Percentiles rank a stretch among this genome's conserved stretches.
Conservation (phyloP, 2,113 vertebrate genomes). For the Pelusios castaneus region DNA sequence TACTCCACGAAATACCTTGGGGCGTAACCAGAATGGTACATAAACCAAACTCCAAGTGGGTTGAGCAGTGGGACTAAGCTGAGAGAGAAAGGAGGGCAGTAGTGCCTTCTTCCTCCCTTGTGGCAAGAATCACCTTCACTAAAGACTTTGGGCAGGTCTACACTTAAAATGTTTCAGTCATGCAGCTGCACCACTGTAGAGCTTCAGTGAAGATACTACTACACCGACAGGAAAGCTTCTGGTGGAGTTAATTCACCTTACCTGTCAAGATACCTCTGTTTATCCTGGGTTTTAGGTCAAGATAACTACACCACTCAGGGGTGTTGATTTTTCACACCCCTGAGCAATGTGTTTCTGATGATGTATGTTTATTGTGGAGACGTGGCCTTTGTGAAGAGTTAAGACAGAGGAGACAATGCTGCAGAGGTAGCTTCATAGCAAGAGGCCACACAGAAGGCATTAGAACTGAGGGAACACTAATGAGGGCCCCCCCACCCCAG, state of each 20-base stretch:
- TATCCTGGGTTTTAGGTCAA: not conserved
- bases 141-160: not conserved
- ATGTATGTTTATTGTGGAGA: not conserved
- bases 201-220: not conserved
- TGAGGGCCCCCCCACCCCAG: not conserved
- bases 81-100: not conserved
- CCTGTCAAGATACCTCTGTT: not conserved
- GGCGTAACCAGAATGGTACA: not conserved
- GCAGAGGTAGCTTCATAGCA: no score
- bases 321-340: not conserved
- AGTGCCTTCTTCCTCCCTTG: not conserved
- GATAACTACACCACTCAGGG: not conserved
- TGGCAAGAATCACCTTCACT: not conserved
- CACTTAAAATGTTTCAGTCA: not conserved
- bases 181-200: not conserved
- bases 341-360: not conserved
- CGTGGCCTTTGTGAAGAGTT: no score
- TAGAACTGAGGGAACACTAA: not conserved
- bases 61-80: not conserved
- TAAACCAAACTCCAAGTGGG: not conserved
- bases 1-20: not conserved
- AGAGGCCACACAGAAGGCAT: not conserved
- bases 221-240: not conserved
- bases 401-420: no score
- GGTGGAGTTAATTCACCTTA: not conserved